Evolutionary conservation across 2,113 vertebrate genomes (phyloP), one percentile per base, ranked within the genome.

Genomic region (Ailuropoda melanoleuca): DNA sequence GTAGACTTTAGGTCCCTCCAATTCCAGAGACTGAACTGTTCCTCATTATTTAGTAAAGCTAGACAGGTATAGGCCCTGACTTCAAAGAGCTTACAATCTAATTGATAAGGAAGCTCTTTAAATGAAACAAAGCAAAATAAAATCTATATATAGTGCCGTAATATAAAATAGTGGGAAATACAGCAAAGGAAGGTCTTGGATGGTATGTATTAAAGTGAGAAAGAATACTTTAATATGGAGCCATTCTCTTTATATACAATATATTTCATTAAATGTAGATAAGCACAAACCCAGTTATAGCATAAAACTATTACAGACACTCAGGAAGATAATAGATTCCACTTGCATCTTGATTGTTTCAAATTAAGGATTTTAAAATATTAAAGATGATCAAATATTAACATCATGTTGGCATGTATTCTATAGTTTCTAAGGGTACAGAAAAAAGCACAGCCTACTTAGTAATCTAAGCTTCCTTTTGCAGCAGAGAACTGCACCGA

Each of bases 361-460:
- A 78, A 97, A 97, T 97, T 85, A 98, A 96, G 64, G 66, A 70
- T 92, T 95, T 68, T 96, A 64, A 96, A 96, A 97, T 96, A 97
- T 96, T 97, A 95, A 97, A 96, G 74, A 29, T 74, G 64, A 96
- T 97, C 70, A 96, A 97, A 96, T 96, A 96, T 82, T 90, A 81
- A 98, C 66, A 75, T 6, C 4, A 3, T 29, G 9, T 21, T 95
- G 89, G 86, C 90, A 90, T 88, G 70, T 77, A 43, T 34, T 92
- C 80, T n/a, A 56, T 62, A 58, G 55, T 89, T 96, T 96, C 83
- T 34, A 92, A 90, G 58, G 89, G 56, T 21, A n/a, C 31, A 53
- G 62, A 96, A 62, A 19, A 55, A 96, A 88, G 31, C 75, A 31
- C 62, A 50, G 46, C 80, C 84, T 88, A 55, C 26, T 88, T 70